Evolutionary conservation across 64 coral and sea anemone species (phyloP).

Genomic region (Porites australiensis): DNA sequence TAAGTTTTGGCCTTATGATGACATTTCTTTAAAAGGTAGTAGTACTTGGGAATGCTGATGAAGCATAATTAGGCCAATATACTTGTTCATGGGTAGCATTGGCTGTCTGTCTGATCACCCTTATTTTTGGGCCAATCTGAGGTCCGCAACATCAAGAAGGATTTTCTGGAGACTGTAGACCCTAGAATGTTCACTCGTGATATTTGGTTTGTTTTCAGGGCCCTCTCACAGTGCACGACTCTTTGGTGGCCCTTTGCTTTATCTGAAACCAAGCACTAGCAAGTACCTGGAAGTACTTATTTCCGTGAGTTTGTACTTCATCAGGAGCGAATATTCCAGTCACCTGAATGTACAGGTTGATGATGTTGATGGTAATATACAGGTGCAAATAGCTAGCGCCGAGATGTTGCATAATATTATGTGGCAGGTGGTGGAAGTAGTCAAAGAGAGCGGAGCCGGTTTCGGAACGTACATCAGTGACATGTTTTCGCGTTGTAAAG

Average conservation of each 20-base stretch:
- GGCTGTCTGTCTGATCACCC: neutral
- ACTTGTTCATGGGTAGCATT: neutral
- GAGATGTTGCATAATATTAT: slow-evolving; percentile 73
- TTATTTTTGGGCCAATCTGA: neutral
- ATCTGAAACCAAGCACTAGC: slow-evolving; percentile 96
- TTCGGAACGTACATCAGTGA: slow-evolving; percentile 94
- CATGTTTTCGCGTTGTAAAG: slow-evolving; percentile 94
- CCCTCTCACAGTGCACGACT: slow-evolving; percentile 61
- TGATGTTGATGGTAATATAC: slow-evolving; percentile 84
- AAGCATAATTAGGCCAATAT: neutral
- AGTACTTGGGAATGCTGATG: neutral
- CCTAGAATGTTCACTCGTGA: neutral
- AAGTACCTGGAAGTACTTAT: slow-evolving; percentile 97
- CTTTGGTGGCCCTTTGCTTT: slow-evolving; percentile 78
- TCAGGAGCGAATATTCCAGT: slow-evolving; percentile 89
- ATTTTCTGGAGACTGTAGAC: neutral
- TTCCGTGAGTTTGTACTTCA: slow-evolving; percentile 93
- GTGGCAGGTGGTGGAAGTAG: slow-evolving; percentile 92
- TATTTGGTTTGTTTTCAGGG: neutral
- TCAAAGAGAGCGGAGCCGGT: slow-evolving; percentile 83
- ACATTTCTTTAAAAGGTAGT: neutral
- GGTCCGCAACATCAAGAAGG: neutral
- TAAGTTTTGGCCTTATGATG: neutral
- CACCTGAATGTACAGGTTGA: slow-evolving; percentile 45
- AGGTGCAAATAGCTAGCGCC: slow-evolving; percentile 90